Evolutionary conservation across 2,888 invertebrate genomes (phyloP).

Genomic region (Eupithecia subumbrata): DNA sequence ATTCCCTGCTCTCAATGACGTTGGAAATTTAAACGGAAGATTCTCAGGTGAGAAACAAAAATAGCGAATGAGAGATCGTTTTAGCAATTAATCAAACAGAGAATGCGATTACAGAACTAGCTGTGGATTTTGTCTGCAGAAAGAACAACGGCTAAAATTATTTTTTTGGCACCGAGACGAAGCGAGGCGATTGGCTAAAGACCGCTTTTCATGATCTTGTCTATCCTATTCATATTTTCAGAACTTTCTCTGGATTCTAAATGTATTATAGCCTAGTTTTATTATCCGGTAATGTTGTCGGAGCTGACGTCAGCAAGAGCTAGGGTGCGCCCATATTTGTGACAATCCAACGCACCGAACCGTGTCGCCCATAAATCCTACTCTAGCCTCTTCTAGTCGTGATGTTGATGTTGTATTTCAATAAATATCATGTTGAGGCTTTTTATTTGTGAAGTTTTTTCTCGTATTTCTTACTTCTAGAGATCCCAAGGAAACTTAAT

Average conservation of each 20-base stretch:
- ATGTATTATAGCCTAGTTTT: not conserved
- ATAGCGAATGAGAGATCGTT: constrained; percentile 15
- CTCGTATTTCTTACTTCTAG: not conserved
- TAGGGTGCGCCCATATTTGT: not conserved
- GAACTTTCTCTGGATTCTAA: not conserved
- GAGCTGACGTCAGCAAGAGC: constrained; percentile 3
- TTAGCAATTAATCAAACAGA: constrained; percentile 5
- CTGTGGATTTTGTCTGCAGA: not conserved
- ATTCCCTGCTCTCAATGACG: constrained; percentile 8
- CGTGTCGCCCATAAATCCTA: not conserved
- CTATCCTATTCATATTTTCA: not conserved
- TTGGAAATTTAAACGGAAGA: constrained; percentile 31
- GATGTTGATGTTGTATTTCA: not conserved
- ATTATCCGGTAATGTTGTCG: constrained; percentile 1
- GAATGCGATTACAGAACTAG: not conserved
- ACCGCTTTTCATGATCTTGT: not conserved
- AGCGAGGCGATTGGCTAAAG: not conserved
- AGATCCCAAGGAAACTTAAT: not conserved
- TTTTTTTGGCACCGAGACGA: not conserved
- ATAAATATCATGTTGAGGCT: not conserved
- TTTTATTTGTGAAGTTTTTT: not conserved
- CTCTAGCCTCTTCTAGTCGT: not conserved
- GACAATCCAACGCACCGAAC: constrained; percentile 2
- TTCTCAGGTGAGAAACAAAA: constrained; percentile 31
- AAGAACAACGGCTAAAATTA: not conserved